Evolutionary conservation across 1,140 invertebrate species (phyloP).

Genomic region (Drepana arcuata): DNA sequence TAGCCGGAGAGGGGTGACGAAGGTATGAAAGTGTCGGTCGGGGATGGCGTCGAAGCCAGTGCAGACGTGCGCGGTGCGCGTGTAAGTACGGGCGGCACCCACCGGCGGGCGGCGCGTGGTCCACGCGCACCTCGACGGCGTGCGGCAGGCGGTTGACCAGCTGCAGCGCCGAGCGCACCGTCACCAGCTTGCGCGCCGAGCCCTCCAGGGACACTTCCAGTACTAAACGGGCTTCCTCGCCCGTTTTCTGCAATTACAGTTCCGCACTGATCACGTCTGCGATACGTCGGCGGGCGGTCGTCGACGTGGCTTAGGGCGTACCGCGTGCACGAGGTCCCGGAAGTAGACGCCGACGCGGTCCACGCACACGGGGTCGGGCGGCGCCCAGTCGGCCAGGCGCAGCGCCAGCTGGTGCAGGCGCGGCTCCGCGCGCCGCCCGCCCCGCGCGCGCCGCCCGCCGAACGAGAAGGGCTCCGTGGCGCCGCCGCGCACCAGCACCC

Average conservation of each 20-base stretch:
- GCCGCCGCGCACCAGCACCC: slow-evolving; percentile 80
- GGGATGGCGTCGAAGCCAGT: background rate
- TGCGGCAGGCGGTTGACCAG: slow-evolving; percentile 85
- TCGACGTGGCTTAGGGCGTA: no score
- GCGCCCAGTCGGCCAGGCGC: slow-evolving; percentile 91
- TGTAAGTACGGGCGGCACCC: slow-evolving; percentile 1
- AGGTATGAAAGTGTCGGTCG: no score
- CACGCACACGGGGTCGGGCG: slow-evolving; percentile 90
- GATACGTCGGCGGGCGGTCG: no score
- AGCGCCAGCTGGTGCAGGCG: slow-evolving; percentile 92
- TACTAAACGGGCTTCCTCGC: slow-evolving; percentile 80
- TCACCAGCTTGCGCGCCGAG: slow-evolving; percentile 94
- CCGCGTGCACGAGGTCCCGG: slow-evolving; percentile 77
- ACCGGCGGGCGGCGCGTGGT: slow-evolving; percentile 26
- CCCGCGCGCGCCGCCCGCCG: slow-evolving; percentile 87
- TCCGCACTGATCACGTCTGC: background rate
- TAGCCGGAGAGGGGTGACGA: background rate
- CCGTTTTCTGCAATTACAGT: slow-evolving; percentile 52
- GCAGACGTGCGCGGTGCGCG: background rate
- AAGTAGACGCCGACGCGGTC: slow-evolving; percentile 97
- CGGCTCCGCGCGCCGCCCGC: slow-evolving; percentile 78
- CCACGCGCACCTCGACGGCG: slow-evolving; percentile 74
- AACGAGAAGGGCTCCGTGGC: slow-evolving; percentile 87
- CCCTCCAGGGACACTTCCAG: slow-evolving; percentile 93
- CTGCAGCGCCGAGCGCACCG: slow-evolving; percentile 91